A percentile compares a stretch with the other conserved stretches of the same genome.
Conservation (phyloP, 2,888 invertebrate genomes). For the Hipparchia sbordonii region DNA sequence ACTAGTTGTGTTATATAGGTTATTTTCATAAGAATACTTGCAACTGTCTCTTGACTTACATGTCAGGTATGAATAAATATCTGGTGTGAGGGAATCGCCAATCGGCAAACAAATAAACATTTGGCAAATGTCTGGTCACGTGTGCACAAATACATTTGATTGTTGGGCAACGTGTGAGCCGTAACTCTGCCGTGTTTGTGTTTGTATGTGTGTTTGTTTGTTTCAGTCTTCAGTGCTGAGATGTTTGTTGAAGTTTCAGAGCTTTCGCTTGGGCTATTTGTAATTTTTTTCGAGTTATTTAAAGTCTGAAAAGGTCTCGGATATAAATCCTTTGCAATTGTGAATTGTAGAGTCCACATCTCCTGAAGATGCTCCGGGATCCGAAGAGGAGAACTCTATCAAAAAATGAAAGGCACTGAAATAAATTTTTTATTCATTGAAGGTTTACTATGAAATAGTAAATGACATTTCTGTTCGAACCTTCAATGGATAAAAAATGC, state of each 20-base stretch:
- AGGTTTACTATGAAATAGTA: too few species aligned
- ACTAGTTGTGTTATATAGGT: too few species aligned
- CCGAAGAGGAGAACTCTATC: too few species aligned
- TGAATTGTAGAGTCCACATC: too few species aligned
- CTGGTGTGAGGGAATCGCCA: constrained; percentile 12
- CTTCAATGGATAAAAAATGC: too few species aligned
- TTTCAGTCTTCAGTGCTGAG: not conserved
- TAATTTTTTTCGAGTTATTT: not conserved
- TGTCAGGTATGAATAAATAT: not conserved
- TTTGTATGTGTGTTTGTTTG: constrained; percentile 25
- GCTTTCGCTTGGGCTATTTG: too few species aligned
- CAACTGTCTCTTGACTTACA: constrained; percentile 1
- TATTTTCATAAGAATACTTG: too few species aligned
- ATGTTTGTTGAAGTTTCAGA: not conserved
- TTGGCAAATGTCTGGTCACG: constrained; percentile 26
- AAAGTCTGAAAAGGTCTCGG: not conserved
- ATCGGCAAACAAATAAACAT: constrained; percentile 20
- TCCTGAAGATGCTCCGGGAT: too few species aligned
- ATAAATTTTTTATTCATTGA: too few species aligned
- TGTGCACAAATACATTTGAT: constrained; percentile 9
- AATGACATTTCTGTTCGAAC: too few species aligned
- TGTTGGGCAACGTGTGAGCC: constrained; percentile 27
- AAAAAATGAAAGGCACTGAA: too few species aligned
- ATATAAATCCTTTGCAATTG: too few species aligned
- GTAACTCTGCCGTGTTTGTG: constrained; percentile 25